Evolutionary conservation across 2,888 invertebrate genomes (phyloP).

Genomic region (Taenaris catops): DNA sequence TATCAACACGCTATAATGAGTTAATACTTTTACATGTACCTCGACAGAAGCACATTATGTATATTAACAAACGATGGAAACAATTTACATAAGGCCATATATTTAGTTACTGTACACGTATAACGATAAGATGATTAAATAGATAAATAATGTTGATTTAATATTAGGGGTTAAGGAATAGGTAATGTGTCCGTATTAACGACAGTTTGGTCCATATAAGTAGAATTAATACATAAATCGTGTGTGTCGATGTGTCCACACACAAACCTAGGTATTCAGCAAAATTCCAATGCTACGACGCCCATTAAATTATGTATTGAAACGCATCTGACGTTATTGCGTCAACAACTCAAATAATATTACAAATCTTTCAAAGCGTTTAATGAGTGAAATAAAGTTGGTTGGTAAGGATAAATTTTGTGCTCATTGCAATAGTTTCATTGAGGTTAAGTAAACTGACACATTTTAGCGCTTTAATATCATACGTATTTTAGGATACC

Average conservation of each 20-base stretch:
- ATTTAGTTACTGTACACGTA: constrained; percentile 73
- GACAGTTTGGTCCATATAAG: constrained; percentile 79
- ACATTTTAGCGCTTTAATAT: constrained; percentile 17
- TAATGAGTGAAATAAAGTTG: constrained; percentile 10
- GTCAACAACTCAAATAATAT: constrained; percentile 10
- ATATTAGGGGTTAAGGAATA: constrained; percentile 70
- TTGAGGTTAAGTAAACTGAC: constrained; percentile 6
- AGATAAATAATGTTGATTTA: constrained; percentile 72
- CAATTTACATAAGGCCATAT: constrained; percentile 78
- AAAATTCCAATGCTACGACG: constrained; percentile 23
- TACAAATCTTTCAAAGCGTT: constrained; percentile 13
- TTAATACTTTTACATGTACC: constrained; percentile 40
- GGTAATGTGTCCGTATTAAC: constrained; percentile 70
- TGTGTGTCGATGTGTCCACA: constrained; percentile 49
- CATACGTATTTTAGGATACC: constrained; percentile 20
- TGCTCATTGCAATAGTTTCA: constrained; percentile 16
- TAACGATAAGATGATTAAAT: constrained; percentile 75
- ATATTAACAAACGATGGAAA: constrained; percentile 57
- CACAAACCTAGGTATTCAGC: constrained; percentile 55
- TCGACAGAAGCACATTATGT: constrained; percentile 56
- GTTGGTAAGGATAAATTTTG: constrained; percentile 8
- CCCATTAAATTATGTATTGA: constrained; percentile 12
- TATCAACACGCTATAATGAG: constrained; percentile 44
- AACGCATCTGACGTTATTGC: constrained; percentile 2
- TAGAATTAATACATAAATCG: constrained; percentile 67